These are phyloP conservation scores for Cyanocitta stelleri DNA, from an alignment of 2,113 vertebrate species.

Conservation along the genomic window DNA sequence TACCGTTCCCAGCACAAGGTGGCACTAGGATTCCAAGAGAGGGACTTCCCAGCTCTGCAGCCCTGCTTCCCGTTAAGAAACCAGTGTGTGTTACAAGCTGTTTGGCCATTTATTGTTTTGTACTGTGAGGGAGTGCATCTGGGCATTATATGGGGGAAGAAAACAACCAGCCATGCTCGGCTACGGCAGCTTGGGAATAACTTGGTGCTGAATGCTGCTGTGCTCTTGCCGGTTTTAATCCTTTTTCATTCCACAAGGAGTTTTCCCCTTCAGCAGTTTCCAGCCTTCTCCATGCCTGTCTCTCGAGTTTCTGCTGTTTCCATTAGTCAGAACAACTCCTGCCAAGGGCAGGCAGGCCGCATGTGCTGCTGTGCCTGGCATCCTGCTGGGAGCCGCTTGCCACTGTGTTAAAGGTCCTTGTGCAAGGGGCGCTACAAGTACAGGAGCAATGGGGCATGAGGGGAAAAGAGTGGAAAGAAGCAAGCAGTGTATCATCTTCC, in stretches of 20 bases:
- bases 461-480: not conserved
- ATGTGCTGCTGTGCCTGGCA: not conserved
- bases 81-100: rapidly evolving
- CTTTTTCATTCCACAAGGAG: not conserved
- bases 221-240: not conserved
- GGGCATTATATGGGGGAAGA: not conserved
- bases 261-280: not conserved
- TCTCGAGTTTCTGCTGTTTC: not conserved
- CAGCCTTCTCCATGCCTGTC: not conserved
- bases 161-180: not conserved
- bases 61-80: not conserved
- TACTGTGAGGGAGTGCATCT: not conserved
- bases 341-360: not conserved
- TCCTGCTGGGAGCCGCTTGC: rapidly evolving
- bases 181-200: not conserved
- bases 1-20: not conserved
- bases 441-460: not conserved
- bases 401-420: not conserved
- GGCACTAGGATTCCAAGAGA: not conserved
- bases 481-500: not conserved
- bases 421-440: not conserved
- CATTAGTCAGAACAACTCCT: not conserved
- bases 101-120: not conserved
- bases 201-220: not conserved
- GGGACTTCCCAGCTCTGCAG: not conserved